A percentile compares a stretch with the other conserved stretches of the same genome.
phyloP scores from a whole-genome alignment of 64 coral and sea anemone species.

The Anthopleura sola region DNA sequence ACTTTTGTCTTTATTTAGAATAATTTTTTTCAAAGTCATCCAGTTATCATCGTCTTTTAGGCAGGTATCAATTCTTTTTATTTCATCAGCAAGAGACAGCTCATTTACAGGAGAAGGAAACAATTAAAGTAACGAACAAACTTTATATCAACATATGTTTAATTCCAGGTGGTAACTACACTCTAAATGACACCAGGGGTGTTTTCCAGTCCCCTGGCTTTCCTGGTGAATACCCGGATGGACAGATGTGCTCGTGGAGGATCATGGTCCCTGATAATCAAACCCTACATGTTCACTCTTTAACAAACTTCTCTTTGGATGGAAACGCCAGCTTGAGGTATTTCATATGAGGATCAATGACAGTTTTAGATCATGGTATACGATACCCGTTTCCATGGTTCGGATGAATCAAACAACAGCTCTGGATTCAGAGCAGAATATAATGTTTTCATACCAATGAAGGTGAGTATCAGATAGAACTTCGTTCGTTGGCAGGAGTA shows the following conservation, averaged over 20 bases:
- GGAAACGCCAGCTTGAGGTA: no score
- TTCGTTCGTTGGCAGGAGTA: no score
- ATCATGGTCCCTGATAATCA: slow-evolving; percentile 29
- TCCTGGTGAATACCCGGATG: slow-evolving; percentile 58
- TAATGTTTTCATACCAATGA: neutral
- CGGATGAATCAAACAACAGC: neutral
- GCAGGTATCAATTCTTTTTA: no score
- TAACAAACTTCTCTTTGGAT: no score
- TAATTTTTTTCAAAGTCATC: no score
- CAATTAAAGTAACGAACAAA: no score
- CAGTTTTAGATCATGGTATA: neutral
- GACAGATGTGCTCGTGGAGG: slow-evolving; percentile 80
- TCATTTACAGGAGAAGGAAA: no score
- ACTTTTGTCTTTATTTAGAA: no score
- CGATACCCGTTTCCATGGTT: neutral
- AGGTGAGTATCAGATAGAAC: neutral
- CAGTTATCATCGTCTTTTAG: no score
- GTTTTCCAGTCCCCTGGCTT: slow-evolving; percentile 67
- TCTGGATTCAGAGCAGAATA: slow-evolving; percentile 1
- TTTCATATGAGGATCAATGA: neutral
- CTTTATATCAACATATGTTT: no score
- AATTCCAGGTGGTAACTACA: slow-evolving; percentile 63
- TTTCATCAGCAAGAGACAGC: no score
- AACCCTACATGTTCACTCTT: no score
- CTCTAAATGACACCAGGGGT: slow-evolving; percentile 13